phyloP scores from a whole-genome alignment of 2,113 vertebrate species.

The Empidonax traillii region DNA sequence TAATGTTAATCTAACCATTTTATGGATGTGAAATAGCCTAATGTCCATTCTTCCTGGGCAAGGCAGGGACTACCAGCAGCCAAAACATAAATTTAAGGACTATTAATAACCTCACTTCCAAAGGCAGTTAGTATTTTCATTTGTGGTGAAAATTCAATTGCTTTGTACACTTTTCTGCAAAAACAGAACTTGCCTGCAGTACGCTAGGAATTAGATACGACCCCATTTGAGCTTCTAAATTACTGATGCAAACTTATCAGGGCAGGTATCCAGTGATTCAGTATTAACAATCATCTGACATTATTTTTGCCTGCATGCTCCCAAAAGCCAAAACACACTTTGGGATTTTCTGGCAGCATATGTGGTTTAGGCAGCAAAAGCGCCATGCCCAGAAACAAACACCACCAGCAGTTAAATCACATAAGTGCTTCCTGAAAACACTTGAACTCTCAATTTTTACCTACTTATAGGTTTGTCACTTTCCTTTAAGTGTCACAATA shows the following conservation, averaged over 20 bases:
- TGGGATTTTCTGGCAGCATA: not conserved
- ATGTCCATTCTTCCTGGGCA: not conserved
- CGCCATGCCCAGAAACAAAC: not conserved
- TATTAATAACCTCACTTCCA: not conserved
- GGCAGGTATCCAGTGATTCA: not conserved
- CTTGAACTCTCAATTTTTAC: not conserved
- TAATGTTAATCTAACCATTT: not conserved
- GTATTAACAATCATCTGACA: not conserved
- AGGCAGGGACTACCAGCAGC: not conserved
- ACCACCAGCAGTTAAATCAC: not conserved
- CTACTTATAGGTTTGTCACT: not conserved
- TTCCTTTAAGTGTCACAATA: not conserved
- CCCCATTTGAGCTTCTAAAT: not conserved
- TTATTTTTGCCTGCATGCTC: not conserved
- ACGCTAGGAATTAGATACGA: not conserved
- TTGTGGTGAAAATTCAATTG: not conserved
- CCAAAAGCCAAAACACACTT: not conserved
- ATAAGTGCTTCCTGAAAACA: not conserved
- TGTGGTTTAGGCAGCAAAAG: not conserved
- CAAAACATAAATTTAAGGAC: not conserved
- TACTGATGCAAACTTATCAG: not conserved
- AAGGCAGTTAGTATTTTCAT: not conserved
- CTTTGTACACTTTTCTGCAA: not conserved
- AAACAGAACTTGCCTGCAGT: not conserved
- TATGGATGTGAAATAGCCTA: not conserved